Conservation (phyloP, 37 sponge, comb jelly and placozoan species). For the Agelas oroides region DNA sequence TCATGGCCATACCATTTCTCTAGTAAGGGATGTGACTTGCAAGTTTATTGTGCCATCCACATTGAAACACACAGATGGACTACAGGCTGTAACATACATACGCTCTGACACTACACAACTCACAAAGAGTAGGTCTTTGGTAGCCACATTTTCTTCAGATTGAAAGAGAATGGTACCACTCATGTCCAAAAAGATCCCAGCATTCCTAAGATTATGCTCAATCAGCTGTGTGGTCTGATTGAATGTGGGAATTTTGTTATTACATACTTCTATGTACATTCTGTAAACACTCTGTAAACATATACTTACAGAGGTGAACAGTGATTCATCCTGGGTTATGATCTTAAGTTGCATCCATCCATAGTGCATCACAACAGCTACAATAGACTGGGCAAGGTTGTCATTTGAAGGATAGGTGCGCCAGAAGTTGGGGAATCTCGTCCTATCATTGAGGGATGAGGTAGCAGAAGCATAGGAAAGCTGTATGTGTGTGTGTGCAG, state of each 20-base stretch:
- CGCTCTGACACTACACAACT: too few species aligned
- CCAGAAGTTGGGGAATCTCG: slow-evolving; percentile 38
- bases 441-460: not conserved
- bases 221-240: too few species aligned
- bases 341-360: slow-evolving; percentile 74
- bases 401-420: slow-evolving; percentile 62
- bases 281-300: too few species aligned
- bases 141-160: not conserved
- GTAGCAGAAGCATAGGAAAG: slow-evolving; percentile 43
- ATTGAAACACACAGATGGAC: too few species aligned
- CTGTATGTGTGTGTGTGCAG: not conserved
- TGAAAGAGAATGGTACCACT: not conserved
- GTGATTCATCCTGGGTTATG: slow-evolving; percentile 51
- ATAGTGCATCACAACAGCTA: slow-evolving; percentile 41
- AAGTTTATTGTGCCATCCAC: too few species aligned
- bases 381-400: not conserved
- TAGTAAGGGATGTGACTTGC: too few species aligned
- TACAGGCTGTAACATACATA: too few species aligned
- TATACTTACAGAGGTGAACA: slow-evolving; percentile 61
- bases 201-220: too few species aligned
- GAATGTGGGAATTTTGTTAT: too few species aligned
- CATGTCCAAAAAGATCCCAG: slow-evolving; percentile 14
- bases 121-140: too few species aligned
- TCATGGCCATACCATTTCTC: too few species aligned
- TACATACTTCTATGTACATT: too few species aligned